Base-by-base conservation (phyloP, 2,797 vertebrate genomes). In the Tachyglossus aculeatus region DNA sequence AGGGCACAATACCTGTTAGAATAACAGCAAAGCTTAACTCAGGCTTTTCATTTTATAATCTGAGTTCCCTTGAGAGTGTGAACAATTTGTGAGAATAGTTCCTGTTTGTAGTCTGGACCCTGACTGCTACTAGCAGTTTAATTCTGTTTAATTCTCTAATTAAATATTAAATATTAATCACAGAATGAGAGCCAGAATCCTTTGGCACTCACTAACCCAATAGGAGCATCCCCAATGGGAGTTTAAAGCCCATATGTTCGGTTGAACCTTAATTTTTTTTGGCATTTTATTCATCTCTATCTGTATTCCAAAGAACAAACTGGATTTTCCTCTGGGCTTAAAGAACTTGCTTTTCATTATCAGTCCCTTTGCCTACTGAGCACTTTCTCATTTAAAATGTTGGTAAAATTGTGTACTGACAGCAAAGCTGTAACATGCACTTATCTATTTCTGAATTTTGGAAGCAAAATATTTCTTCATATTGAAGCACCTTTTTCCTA, bases 91-190 rank as follows among this genome's bases (percentile, higher is more conserved):
- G 36, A 58, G 45, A 47, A 71, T 40, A 60, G 13, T 13, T 75
- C 33, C 64, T 67, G 14, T 48, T 43, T 70, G 41, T 25, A 48
- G 54, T 54, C 27, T n/a, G 61, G 47, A 55, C 57, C 33, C 48
- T 40, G 47, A 22, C 73, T 47, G 44, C 73, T 77, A 58, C 68
- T 82, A 53, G 51, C 67, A 58, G 74, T 64, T 74, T 61, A n/a
- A n/a, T n/a, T n/a, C n/a, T n/a, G n/a, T n/a, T n/a, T n/a, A n/a
- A n/a, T n/a, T n/a, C n/a, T n/a, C n/a, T n/a, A n/a, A n/a, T n/a
- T n/a, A n/a, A n/a, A n/a, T n/a, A 80, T 81, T 63, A 76, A 77
- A 66, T 58, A 65, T 74, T 74, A 72, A 24, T 51, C n/a, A 65
- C 59, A 29, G 27, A 80, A 83, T 2, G 36, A 83, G 56, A 39